A percentile compares a stretch with the other conserved stretches of the same genome.
Evolutionary conservation across 2,888 invertebrate genomes (phyloP).

Genomic region (Watsonalla cultraria): DNA sequence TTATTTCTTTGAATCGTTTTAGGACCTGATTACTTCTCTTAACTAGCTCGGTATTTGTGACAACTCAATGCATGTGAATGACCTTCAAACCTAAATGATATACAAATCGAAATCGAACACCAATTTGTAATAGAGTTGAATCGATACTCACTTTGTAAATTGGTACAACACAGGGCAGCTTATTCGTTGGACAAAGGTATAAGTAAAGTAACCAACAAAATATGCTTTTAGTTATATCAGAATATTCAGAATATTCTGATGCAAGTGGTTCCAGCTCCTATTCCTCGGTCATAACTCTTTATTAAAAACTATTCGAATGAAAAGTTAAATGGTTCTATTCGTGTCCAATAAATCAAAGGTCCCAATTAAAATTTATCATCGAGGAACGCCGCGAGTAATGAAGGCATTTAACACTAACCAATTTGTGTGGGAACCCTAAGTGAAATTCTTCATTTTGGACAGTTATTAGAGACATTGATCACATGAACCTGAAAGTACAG

Average conservation of each 20-base stretch:
- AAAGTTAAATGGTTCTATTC: slow-evolving; percentile 5
- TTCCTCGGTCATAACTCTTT: background rate
- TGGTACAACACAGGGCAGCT: too few species aligned
- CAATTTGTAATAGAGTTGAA: too few species aligned
- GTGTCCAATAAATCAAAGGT: slow-evolving; percentile 26
- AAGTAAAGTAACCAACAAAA: too few species aligned
- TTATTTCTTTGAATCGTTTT: background rate
- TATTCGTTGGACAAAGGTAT: too few species aligned
- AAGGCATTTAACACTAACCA: slow-evolving; percentile 40
- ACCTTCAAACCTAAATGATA: too few species aligned
- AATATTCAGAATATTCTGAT: background rate
- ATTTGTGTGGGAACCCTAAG: slow-evolving; percentile 37
- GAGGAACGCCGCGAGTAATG: slow-evolving; percentile 37
- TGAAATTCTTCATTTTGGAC: slow-evolving; percentile 48
- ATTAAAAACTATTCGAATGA: slow-evolving; percentile 3
- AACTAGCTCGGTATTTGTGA: too few species aligned
- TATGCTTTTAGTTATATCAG: too few species aligned
- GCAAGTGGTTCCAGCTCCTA: background rate
- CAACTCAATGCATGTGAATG: too few species aligned
- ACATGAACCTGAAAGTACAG: slow-evolving; percentile 22
- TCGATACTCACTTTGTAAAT: too few species aligned
- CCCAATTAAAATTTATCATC: slow-evolving; percentile 36
- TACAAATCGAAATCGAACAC: too few species aligned
- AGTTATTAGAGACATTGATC: slow-evolving; percentile 44
- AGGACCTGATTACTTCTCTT: background rate